A percentile compares a stretch with the other conserved stretches of the same genome.
These are phyloP conservation scores for Pyrocoelia pectoralis DNA, from an alignment of 2,888 invertebrate genomes.

Conservation along the genomic window DNA sequence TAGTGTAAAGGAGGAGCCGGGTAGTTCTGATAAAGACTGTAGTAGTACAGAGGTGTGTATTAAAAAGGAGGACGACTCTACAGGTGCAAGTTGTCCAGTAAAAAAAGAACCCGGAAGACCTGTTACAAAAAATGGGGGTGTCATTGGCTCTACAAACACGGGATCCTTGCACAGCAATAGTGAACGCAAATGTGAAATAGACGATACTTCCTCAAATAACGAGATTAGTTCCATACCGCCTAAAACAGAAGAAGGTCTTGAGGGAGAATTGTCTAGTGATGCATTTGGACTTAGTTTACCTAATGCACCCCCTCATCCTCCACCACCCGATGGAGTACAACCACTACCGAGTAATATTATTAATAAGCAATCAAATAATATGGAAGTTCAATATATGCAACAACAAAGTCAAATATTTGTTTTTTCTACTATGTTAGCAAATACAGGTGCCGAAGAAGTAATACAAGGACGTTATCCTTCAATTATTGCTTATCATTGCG, in stretches of 20 bases:
- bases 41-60: conserved; percentile 55
- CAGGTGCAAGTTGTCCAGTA: conserved; percentile 50
- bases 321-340: conserved; percentile 71
- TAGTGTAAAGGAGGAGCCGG: conserved; percentile 59
- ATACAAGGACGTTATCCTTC: conserved; percentile 88
- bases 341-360: conserved; percentile 80
- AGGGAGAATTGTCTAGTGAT: conserved; percentile 56
- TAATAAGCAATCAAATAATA: conserved; percentile 79
- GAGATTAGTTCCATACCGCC: conserved; percentile 48
- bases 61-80: conserved; percentile 57
- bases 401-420: conserved; percentile 99
- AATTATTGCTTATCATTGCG: conserved; percentile 94
- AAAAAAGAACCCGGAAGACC: conserved; percentile 56
- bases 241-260: conserved; percentile 57
- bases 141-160: conserved; percentile 59
- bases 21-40: conserved; percentile 58
- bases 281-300: conserved; percentile 48
- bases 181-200: conserved; percentile 54
- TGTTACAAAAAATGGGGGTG: conserved; percentile 58
- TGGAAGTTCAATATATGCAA: conserved; percentile 90
- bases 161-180: conserved; percentile 56
- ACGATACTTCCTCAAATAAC: conserved; percentile 43
- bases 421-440: conserved; percentile 92
- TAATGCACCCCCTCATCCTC: conserved; percentile 50
- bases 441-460: conserved; percentile 94